Conservation (phyloP, 2,888 invertebrate genomes). For the Petrolisthes manimaculis region DNA sequence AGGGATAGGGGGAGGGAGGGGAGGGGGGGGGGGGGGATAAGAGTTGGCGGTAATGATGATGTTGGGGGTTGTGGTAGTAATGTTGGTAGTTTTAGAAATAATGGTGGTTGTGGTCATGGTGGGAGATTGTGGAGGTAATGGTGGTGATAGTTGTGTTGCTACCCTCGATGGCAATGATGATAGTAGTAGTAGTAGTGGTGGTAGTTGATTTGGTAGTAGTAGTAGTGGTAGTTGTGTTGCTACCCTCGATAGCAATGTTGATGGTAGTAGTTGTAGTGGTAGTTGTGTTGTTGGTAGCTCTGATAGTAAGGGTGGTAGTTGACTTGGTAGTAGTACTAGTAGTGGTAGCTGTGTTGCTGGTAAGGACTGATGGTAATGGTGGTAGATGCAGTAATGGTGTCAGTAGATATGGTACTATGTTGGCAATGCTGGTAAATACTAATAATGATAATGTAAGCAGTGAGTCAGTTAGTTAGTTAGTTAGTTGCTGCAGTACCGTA, state of each 20-base stretch:
- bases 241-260: not conserved
- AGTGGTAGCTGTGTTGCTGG: too few relatives aligned
- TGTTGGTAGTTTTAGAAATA: not conserved
- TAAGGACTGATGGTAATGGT: too few relatives aligned
- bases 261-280: not conserved
- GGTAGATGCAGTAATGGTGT: too few relatives aligned
- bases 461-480: not conserved
- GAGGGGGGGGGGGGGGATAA: too few relatives aligned
- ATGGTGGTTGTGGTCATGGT: too few relatives aligned
- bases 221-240: not conserved
- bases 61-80: conserved; percentile 13
- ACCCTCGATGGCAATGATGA: not conserved
- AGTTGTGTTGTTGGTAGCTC: not conserved
- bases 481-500: not conserved
- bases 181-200: not conserved
- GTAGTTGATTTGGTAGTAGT: not conserved
- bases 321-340: too few relatives aligned
- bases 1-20: too few relatives aligned
- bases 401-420: not conserved
- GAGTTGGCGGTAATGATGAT: too few relatives aligned
- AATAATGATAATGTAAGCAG: not conserved
- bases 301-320: too few relatives aligned
- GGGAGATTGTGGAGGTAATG: too few relatives aligned
- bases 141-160: not conserved
- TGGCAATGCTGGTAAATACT: not conserved